Evolutionary conservation across 2,888 invertebrate genomes (phyloP).

Genomic region (Cactoblastis cactorum): DNA sequence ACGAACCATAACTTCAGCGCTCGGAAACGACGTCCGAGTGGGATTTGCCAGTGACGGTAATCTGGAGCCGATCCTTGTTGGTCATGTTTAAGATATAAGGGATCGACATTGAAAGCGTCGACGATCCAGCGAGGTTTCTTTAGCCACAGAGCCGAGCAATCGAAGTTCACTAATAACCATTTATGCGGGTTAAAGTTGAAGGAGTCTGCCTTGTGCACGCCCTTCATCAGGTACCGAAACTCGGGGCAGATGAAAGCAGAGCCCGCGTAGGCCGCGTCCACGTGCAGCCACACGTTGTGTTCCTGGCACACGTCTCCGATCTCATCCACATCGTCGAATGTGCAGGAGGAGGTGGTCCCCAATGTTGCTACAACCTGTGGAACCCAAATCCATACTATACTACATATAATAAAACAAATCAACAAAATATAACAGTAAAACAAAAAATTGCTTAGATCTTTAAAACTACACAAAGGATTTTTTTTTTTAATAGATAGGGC

Average conservation of each 20-base stretch:
- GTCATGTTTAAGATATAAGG: constrained; percentile 96
- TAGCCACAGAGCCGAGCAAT: constrained; percentile 99
- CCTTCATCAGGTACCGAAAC: constrained; percentile 93
- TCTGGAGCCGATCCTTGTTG: constrained; percentile 94
- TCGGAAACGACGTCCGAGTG: constrained; percentile 94
- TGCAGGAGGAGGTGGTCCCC: constrained; percentile 97
- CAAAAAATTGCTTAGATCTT: no score
- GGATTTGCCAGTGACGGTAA: constrained; percentile 98
- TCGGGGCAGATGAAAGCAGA: constrained; percentile 98
- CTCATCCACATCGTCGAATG: constrained; percentile 94
- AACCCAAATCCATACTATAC: no score
- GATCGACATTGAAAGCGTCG: constrained; percentile 98
- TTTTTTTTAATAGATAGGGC: no score
- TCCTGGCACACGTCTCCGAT: constrained; percentile 92
- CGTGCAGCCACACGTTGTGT: constrained; percentile 93
- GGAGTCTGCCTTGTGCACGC: constrained; percentile 93
- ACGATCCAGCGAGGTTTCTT: constrained; percentile 93
- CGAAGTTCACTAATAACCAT: constrained; percentile 99
- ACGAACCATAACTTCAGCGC: constrained; percentile 98
- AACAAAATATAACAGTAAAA: no score
- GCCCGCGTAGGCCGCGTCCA: constrained; percentile 98
- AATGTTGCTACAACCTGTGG: constrained; percentile 90
- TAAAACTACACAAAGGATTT: no score
- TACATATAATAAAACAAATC: no score
- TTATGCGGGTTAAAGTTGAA: constrained; percentile 99